These are phyloP conservation scores for Drosophila mercatorum DNA, from an alignment of 2,888 invertebrate species.

Conservation along the genomic window DNA sequence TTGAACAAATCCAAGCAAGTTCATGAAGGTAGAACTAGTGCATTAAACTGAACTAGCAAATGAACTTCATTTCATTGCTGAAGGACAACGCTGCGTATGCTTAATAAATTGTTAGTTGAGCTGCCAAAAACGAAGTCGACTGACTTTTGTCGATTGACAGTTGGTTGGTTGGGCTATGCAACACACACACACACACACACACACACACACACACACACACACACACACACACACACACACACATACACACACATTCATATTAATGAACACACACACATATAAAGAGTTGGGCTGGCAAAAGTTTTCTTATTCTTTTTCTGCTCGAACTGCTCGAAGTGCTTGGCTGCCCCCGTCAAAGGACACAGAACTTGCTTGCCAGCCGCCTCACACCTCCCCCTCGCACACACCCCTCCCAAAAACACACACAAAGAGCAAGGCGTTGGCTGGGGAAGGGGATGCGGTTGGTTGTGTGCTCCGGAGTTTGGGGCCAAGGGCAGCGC, in stretches of 20 bases:
- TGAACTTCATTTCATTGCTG: not conserved
- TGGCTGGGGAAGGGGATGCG: not conserved
- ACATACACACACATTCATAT: not conserved
- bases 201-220: not conserved
- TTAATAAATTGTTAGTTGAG: conserved; percentile 7
- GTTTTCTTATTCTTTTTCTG: conserved; percentile 61
- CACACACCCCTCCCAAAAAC: not conserved
- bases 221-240: not conserved
- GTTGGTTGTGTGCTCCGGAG: conserved; percentile 3
- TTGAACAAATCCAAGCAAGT: no score
- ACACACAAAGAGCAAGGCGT: not conserved
- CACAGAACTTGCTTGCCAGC: conserved; percentile 19
- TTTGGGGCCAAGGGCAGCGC: conserved; percentile 46
- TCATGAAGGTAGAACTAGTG: not conserved
- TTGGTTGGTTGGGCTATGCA: conserved; percentile 12
- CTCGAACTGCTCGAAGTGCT: conserved; percentile 58
- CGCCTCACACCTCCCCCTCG: not conserved
- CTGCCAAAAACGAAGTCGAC: not conserved
- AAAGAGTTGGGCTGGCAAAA: conserved; percentile 30
- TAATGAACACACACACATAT: not conserved
- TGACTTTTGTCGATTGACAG: conserved; percentile 37
- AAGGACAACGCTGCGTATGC: conserved; percentile 28
- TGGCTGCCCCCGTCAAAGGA: conserved; percentile 51
- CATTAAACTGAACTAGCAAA: not conserved
- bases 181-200: not conserved